Evolutionary conservation across 2,797 vertebrate species (phyloP), one percentile per base, ranked within the genome.

Genomic region (Hybognathus amarus): DNA sequence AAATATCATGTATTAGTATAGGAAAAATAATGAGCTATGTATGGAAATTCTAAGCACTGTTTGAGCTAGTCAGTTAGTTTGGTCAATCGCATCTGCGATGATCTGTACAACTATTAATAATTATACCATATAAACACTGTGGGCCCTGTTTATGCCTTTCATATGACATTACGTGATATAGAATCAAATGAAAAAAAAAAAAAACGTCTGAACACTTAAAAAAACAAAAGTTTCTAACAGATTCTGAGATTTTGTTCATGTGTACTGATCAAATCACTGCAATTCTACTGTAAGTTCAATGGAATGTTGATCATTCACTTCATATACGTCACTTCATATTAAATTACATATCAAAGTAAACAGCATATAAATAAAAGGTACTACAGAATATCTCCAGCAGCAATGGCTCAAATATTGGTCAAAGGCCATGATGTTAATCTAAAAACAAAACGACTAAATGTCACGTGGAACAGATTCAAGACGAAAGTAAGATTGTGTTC

Each of bases 311-410:
- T 88, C 69, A 82, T 70, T 92, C 84, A 77, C 85, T 79, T 85
- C 40, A 61, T 78, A 54, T 74, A 86, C 91, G 90, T 92, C 90
- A 92, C 90, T 92, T 92, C 91, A 91, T 92, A 92, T 95, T 95
- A 95, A 95, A 95, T 95, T 94, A 94, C 91, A 91, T 91, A 93
- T 91, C 92, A 94, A 93, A 93, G 94, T 93, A 93, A 91, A 94
- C 92, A 90, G 91, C 74, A 94, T 93, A 95, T 95, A 90, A 91
- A 90, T 90, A 87, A 92, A n/a, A 93, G 90, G 90, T 92, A 89
- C 80, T 85, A 85, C 47, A 87, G 79, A 70, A 92, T 89, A 91
- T 90, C 88, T 91, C 92, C 93, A 94, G 94, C 93, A 86, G 94
- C 93, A 92, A 91, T 85, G 88, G 80, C 80, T 93, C 93, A 93